phyloP scores from a whole-genome alignment of 2,888 invertebrate genomes.

The Synanthedon vespiformis region DNA sequence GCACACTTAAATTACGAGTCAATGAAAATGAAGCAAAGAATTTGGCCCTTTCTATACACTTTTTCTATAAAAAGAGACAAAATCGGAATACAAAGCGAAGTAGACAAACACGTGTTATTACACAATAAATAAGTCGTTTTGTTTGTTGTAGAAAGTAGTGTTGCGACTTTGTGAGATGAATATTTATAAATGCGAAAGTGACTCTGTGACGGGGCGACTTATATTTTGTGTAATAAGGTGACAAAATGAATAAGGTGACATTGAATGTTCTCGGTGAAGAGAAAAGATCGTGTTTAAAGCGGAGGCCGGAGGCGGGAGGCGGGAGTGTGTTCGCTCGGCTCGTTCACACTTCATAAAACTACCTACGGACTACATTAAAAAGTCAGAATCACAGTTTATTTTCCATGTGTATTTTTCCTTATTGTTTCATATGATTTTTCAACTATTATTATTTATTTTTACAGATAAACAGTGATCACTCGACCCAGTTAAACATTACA shows the following conservation, averaged over 20 bases:
- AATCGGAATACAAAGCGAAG: no score
- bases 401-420: slow-evolving; percentile 61
- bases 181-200: no score
- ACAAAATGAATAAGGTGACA: no score
- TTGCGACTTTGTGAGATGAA: no score
- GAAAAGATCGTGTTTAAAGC: slow-evolving; percentile 1
- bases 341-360: slow-evolving; percentile 47
- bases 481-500: slow-evolving; percentile 55
- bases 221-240: no score
- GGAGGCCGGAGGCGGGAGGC: background rate
- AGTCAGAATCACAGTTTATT: slow-evolving; percentile 72
- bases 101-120: no score
- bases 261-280: no score
- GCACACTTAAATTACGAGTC: no score
- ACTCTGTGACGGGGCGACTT: no score
- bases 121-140: no score
- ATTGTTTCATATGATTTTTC: slow-evolving; percentile 38
- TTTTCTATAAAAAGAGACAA: no score
- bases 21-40: background rate
- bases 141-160: no score
- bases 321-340: slow-evolving; percentile 14
- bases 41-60: background rate
- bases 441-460: slow-evolving; percentile 30
- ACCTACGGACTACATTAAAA: slow-evolving; percentile 63
- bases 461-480: slow-evolving; percentile 52